Conservation (phyloP, 2,888 invertebrate genomes). For the Iphiclides podalirius region DNA sequence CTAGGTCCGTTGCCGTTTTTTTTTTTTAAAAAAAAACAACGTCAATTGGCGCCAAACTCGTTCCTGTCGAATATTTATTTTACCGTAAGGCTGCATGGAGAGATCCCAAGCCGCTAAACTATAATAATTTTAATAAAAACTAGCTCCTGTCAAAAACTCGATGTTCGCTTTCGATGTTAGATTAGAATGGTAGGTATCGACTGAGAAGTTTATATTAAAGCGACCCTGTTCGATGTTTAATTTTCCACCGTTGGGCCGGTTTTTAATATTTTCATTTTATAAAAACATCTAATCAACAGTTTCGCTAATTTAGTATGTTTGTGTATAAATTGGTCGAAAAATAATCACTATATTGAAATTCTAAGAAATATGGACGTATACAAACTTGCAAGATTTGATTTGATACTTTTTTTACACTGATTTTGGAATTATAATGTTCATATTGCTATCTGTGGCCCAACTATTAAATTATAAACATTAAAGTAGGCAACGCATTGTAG, state of each 20-base stretch:
- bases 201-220: constrained; percentile 22
- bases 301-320: not conserved
- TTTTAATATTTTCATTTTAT: not conserved
- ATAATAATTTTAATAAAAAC: no score
- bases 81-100: no score
- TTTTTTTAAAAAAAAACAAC: constrained; percentile 4
- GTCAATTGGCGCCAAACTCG: constrained; percentile 17
- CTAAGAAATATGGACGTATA: no score
- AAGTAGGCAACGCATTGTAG: constrained; percentile 1
- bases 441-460: no score
- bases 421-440: no score
- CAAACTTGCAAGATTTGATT: no score
- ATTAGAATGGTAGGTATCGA: constrained; percentile 23
- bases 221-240: constrained; percentile 1
- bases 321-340: no score
- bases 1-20: constrained; percentile 37
- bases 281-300: not conserved
- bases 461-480: not conserved
- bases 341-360: no score
- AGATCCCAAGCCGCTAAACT: no score
- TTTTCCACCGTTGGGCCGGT: constrained; percentile 6
- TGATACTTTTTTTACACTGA: no score
- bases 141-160: constrained; percentile 14
- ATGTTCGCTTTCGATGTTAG: constrained; percentile 22
- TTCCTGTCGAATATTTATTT: constrained; percentile 18